Evolutionary conservation across 1,140 invertebrate genomes (phyloP), one percentile per base, ranked within the genome.

Genomic region (Orchesella cincta): DNA sequence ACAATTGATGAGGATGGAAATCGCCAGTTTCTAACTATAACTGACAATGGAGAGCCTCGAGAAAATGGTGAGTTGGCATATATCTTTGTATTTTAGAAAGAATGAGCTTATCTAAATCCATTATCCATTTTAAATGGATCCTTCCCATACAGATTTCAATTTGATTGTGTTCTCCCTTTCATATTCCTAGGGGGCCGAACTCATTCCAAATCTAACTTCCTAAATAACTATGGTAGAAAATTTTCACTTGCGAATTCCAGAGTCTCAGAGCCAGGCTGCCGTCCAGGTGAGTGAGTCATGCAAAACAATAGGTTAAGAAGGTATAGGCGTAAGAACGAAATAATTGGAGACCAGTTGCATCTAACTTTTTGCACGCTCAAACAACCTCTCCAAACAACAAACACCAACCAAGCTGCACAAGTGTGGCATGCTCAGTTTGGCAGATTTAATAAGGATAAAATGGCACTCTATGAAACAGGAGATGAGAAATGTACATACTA

Each of bases 1-100:
- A 86, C 86, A 23, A 84, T 86, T 36, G 86, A 87, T 73, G 86
- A 87, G 67, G 84, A 52, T 54, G 31, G 23, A n/a, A 75, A 75
- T 78, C 74, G 78, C 26, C 76, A 76, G 51, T 79, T 75, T 62
- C 36, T 81, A 34, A 73, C 77, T 26, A 76, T 81, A 29, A 71
- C 71, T 31, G 79, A 85, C 79, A 85, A 85, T 81, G 82, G 82
- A 36, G 83, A 83, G 76, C 79, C 84, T 75, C 84, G 84, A 79
- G 84, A 86, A 79, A 87, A 86, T 82, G 86, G 85, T 84, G 79
- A 82, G 82, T 57, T 23, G 16, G 18, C 26, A 51, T 20, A 1
- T 31, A 75, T 39, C 1, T 75, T 14, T 62, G 26, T 46, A 46
- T 8, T 8, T 46, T 46, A 46, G 39, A 46, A 23, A 64, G 57